Evolutionary conservation across 2,113 vertebrate genomes (phyloP).

Genomic region (Aegithalos caudatus): DNA sequence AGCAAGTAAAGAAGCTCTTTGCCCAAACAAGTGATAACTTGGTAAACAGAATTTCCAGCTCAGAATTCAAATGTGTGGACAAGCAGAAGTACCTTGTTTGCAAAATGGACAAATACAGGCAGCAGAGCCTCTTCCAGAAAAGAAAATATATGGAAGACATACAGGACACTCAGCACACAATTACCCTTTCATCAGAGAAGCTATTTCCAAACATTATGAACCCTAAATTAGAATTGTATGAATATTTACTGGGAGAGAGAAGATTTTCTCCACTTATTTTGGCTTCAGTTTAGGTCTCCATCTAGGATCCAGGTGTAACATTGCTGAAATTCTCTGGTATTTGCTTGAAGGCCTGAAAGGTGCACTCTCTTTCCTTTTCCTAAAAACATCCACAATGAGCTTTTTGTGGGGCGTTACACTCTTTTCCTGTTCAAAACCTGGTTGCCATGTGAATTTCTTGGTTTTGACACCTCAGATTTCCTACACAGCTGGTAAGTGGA

Average conservation of each 20-base stretch:
- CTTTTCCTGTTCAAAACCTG: not conserved
- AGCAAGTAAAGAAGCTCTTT: constrained; percentile 13
- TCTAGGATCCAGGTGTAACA: not conserved
- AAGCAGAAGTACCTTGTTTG: not conserved
- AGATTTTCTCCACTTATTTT: not conserved
- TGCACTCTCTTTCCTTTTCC: not conserved
- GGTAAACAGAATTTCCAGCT: constrained; percentile 25
- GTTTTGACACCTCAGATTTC: not conserved
- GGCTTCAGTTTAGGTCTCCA: not conserved
- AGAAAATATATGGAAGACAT: not conserved
- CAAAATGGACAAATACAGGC: not conserved
- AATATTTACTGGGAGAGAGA: not conserved
- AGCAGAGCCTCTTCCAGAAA: not conserved
- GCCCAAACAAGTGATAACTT: not conserved
- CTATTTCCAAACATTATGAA: not conserved
- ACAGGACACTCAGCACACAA: not conserved
- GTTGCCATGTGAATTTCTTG: not conserved
- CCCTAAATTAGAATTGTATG: not conserved
- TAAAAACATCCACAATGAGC: not conserved
- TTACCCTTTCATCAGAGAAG: not conserved
- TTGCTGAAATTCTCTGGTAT: constrained; percentile 19
- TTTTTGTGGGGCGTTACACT: not conserved
- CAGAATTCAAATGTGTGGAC: not conserved
- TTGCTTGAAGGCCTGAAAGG: not conserved
- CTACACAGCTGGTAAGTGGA: not conserved